Evolutionary conservation across 2,113 vertebrate species (phyloP).

Genomic region (Butorides virescens): DNA sequence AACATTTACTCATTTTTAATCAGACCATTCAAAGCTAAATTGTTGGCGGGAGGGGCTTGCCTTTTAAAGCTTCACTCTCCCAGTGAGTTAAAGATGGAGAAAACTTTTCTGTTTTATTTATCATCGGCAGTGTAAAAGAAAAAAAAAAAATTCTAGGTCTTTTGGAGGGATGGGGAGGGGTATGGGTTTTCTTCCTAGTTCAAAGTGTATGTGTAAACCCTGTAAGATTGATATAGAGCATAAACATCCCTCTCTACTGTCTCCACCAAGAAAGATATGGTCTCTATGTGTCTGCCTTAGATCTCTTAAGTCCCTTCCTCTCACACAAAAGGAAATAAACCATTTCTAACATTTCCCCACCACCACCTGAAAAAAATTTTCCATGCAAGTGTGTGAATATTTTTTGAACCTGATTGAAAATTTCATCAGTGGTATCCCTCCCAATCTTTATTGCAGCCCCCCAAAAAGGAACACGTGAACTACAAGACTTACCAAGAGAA

Average conservation of each 20-base stretch:
- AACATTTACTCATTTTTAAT: not conserved
- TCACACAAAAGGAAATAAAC: not conserved
- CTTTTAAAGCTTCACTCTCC: not conserved
- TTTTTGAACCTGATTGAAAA: not conserved
- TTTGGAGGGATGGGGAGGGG: not conserved
- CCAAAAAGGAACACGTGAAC: slow-evolving; percentile 85
- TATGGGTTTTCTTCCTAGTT: not conserved
- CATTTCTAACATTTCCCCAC: not conserved
- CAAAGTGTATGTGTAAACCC: not conserved
- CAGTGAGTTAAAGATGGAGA: not conserved
- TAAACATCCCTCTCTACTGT: not conserved
- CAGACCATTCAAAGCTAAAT: not conserved
- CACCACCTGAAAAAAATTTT: not conserved
- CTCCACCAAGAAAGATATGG: not conserved
- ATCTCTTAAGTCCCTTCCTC: not conserved
- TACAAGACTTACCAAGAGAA: slow-evolving; percentile 88
- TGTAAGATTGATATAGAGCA: not conserved
- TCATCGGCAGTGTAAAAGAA: not conserved
- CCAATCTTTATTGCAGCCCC: slow-evolving; percentile 76
- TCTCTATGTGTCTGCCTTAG: not conserved
- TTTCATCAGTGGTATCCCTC: not conserved
- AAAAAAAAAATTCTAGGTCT: not conserved
- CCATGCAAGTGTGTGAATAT: not conserved
- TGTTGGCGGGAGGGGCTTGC: not conserved
- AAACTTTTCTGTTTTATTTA: not conserved